Evolutionary conservation across 2,797 vertebrate species (phyloP).

Genomic region (Alca torda): DNA sequence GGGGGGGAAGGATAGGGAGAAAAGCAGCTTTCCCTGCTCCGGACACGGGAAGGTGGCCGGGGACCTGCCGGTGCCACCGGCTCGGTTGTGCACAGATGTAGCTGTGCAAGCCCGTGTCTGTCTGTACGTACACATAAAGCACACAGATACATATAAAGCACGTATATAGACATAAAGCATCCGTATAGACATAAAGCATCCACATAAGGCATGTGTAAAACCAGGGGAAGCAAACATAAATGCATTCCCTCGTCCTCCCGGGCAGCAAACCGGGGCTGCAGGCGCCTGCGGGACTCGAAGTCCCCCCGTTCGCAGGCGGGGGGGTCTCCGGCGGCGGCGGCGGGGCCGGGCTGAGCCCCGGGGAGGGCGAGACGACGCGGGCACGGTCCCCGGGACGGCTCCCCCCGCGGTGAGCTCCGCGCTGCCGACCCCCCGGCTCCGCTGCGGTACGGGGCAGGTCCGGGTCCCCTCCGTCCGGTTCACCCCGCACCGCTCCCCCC

Average conservation of each 20-base stretch:
- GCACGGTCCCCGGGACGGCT: neutral
- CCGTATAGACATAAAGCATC: neutral
- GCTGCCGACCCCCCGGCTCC: neutral
- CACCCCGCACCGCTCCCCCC: neutral
- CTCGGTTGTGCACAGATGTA: rapidly evolving
- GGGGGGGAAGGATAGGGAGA: rapidly evolving
- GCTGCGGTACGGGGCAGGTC: no score
- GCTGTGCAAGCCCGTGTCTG: rapidly evolving
- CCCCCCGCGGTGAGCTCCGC: no score
- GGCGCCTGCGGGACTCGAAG: neutral
- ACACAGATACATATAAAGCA: neutral
- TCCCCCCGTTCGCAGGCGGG: neutral
- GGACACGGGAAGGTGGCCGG: rapidly evolving
- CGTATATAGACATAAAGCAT: neutral
- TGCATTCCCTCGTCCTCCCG: rapidly evolving
- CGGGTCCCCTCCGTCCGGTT: neutral
- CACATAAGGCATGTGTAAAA: neutral
- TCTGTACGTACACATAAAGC: rapidly evolving
- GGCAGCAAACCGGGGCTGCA: neutral
- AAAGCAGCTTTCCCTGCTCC: neutral
- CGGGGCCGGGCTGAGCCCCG: neutral
- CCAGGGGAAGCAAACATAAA: rapidly evolving
- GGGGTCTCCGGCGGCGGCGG: neutral
- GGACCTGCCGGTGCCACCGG: rapidly evolving
- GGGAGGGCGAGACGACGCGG: neutral